Percentiles rank a stretch among this genome's conserved stretches.
phyloP scores from a whole-genome alignment of 2,113 vertebrate genomes.

The Notechis scutatus region DNA sequence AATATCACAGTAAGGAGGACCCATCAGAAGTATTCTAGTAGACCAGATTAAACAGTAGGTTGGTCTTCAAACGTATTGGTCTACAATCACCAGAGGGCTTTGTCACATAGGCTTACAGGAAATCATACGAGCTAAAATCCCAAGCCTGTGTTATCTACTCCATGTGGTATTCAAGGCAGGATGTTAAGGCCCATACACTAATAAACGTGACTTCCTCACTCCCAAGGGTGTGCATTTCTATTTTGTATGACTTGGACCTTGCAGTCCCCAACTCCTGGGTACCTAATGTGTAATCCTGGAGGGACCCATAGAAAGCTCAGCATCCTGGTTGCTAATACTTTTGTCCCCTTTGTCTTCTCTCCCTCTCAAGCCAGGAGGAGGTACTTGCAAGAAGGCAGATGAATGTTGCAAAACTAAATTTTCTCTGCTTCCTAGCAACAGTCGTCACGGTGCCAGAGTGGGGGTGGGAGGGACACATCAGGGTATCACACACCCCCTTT shows the following conservation, averaged over 20 bases:
- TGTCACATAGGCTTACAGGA: not conserved
- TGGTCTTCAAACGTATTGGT: not conserved
- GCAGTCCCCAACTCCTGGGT: not conserved
- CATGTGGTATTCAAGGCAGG: not conserved
- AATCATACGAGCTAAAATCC: not conserved
- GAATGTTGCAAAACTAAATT: constrained; percentile 37
- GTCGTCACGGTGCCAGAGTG: constrained; percentile 29
- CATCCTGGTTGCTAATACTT: not conserved
- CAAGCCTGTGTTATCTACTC: not conserved
- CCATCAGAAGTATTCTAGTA: not conserved
- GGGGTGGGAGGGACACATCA: constrained; percentile 31
- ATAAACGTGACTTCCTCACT: not conserved
- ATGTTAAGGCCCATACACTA: not conserved
- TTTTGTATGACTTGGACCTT: not conserved
- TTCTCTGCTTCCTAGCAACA: constrained; percentile 37
- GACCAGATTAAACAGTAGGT: not conserved
- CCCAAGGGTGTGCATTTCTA: not conserved
- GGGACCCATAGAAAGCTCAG: not conserved
- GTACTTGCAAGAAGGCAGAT: constrained; percentile 20
- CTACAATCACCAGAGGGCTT: not conserved
- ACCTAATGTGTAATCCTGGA: not conserved
- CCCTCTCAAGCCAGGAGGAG: constrained; percentile 8
- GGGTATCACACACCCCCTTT: constrained; percentile 25
- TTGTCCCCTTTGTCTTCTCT: constrained; percentile 18
- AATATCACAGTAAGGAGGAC: no score